These are phyloP conservation scores for Poeciliopsis turrubarensis DNA, from an alignment of 2,113 vertebrate species.

Conservation along the genomic window DNA sequence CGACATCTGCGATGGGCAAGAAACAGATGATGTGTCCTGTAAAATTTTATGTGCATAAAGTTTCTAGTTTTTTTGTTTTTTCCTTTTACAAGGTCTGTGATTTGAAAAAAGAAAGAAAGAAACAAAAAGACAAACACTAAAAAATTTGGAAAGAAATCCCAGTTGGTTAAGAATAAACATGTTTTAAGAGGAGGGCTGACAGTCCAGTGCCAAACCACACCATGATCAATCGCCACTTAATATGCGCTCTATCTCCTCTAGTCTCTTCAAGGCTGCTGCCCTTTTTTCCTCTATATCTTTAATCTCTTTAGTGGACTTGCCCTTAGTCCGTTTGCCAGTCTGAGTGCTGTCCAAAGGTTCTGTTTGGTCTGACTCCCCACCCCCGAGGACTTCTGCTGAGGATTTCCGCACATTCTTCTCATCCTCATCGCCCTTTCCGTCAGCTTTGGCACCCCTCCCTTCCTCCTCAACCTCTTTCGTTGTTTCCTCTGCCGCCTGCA, in stretches of 20 bases:
- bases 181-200: slow-evolving; percentile 4
- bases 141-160: slow-evolving; percentile 25
- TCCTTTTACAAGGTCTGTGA: slow-evolving; percentile 56
- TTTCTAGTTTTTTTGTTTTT: slow-evolving; percentile 51
- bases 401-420: slow-evolving; percentile 82
- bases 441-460: slow-evolving; percentile 55
- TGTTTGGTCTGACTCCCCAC: slow-evolving; percentile 66
- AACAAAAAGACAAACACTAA: not conserved
- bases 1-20: slow-evolving; percentile 11
- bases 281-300: slow-evolving; percentile 97
- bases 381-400: slow-evolving; percentile 60
- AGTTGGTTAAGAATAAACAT: slow-evolving; percentile 28
- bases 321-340: slow-evolving; percentile 81
- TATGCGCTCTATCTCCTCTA: slow-evolving; percentile 98
- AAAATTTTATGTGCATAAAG: slow-evolving; percentile 24
- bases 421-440: slow-evolving; percentile 67
- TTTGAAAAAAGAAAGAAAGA: slow-evolving; percentile 12
- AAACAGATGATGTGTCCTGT: slow-evolving; percentile 54
- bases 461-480: slow-evolving; percentile 51
- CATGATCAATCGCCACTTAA: slow-evolving; percentile 90
- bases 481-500: slow-evolving; percentile 24
- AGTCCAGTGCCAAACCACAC: slow-evolving; percentile 52
- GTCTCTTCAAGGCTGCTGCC: slow-evolving; percentile 94
- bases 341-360: slow-evolving; percentile 78
- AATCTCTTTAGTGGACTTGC: slow-evolving; percentile 91